Conservation (phyloP, 2,113 vertebrate genomes). For the Sus scrofa region T2T-Sscrofa CM000820.6:104720501-104721000, state of each 20-base stretch:
- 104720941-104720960: not conserved
- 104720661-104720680: not conserved
- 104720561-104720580: not conserved
- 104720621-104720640: not conserved
- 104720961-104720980: not conserved
- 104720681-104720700: not conserved
- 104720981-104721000: constrained; percentile 44
- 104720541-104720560: not conserved
- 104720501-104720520: not conserved
- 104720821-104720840: not conserved
- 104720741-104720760: not conserved
- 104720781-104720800: not conserved
- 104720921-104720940: not conserved
- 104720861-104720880: not conserved
- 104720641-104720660: not conserved
- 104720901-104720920: not conserved
- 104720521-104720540: not conserved
- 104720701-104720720: not conserved
- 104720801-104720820: not conserved
- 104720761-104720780: constrained; percentile 17
- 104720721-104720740: not conserved
- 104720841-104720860: not conserved
- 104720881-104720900: not conserved
- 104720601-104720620: constrained; percentile 1
- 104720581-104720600: not conserved